A percentile compares a stretch with the other conserved stretches of the same genome.
These are phyloP conservation scores for Opisthograptis luteolata DNA, from an alignment of 2,888 invertebrate species.

Conservation along the genomic window DNA sequence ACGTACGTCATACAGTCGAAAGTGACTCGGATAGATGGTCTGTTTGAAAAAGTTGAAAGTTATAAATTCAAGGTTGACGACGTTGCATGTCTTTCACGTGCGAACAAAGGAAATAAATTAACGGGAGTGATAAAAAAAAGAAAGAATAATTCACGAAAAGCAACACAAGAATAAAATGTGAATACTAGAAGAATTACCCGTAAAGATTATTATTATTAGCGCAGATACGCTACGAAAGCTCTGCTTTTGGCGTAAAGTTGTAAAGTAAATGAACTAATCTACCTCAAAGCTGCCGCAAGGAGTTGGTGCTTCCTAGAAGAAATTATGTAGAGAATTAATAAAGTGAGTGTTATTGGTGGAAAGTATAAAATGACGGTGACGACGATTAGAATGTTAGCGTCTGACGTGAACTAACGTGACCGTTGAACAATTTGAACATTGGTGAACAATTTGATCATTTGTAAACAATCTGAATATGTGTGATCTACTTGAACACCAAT, in stretches of 20 bases:
- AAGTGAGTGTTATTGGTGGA: background rate
- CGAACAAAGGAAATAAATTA: too few relatives aligned
- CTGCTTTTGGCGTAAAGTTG: conserved; percentile 3
- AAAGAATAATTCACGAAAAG: too few relatives aligned
- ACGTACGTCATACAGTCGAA: too few relatives aligned
- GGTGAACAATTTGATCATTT: background rate
- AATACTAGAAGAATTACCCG: background rate
- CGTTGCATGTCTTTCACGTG: too few relatives aligned
- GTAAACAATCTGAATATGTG: background rate
- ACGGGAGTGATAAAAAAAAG: too few relatives aligned
- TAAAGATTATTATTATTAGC: background rate
- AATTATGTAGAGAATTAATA: background rate
- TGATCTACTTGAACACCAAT: background rate
- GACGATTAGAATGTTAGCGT: background rate
- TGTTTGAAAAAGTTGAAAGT: too few relatives aligned
- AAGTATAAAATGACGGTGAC: background rate
- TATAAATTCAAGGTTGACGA: too few relatives aligned
- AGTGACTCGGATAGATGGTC: too few relatives aligned
- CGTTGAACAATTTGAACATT: background rate
- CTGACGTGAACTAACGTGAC: background rate
- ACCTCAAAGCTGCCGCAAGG: conserved; percentile 13
- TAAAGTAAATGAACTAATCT: conserved; percentile 7
- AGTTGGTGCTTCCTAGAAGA: conserved; percentile 15
- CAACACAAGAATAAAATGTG: background rate
- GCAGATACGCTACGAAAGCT: background rate